Conservation (phyloP, 1,140 invertebrate species). For the Temnothorax nylanderi region DNA sequence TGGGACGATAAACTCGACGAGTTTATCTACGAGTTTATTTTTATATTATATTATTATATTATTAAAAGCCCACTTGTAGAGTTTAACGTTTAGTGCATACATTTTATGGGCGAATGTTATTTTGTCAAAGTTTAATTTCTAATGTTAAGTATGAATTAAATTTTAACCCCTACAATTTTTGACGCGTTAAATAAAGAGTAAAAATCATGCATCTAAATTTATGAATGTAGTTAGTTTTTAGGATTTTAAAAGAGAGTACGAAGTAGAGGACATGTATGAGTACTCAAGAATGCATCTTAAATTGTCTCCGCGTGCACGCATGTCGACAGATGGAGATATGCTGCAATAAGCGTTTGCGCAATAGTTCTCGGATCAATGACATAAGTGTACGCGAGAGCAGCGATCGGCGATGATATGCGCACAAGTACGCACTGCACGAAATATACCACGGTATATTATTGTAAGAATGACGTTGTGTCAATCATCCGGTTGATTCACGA, state of each 20-base stretch:
- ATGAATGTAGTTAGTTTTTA: neutral
- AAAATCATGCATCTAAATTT: neutral
- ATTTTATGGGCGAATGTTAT: neutral
- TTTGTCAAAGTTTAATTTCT: neutral
- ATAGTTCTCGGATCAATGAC: slow-evolving; percentile 10
- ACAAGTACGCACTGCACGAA: neutral
- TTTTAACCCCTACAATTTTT: neutral
- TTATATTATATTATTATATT: no score
- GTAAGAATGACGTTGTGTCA: slow-evolving; percentile 23
- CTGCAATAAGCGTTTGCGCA: slow-evolving; percentile 2
- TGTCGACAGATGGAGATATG: slow-evolving; percentile 16
- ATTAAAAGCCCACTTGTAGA: no score
- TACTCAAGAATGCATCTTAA: neutral
- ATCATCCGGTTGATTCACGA: slow-evolving; percentile 20
- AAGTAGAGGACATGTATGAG: neutral
- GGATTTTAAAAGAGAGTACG: neutral
- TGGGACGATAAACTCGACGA: slow-evolving; percentile 34
- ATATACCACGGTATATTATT: slow-evolving; percentile 27
- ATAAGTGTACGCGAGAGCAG: neutral
- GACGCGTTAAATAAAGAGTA: neutral
- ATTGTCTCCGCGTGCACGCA: neutral
- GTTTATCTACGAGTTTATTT: no score
- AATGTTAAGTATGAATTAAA: neutral
- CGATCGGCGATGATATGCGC: slow-evolving; percentile 4
- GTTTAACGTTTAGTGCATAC: neutral